These are phyloP conservation scores for Alviniconcha strummeri DNA, from an alignment of 2,888 invertebrate genomes.

Conservation along the genomic window DNA sequence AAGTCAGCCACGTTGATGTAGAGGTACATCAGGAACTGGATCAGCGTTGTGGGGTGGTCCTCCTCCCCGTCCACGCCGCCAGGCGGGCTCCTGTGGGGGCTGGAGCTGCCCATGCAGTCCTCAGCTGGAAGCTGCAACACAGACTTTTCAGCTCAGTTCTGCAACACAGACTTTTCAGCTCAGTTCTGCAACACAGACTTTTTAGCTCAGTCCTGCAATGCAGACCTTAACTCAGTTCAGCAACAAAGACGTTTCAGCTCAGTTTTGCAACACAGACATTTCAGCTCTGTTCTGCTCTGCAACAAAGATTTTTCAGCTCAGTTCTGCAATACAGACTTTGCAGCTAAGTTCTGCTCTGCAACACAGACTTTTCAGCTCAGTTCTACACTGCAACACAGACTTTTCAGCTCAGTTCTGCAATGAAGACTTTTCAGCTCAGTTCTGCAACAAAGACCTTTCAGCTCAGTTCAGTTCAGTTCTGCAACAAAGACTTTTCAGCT, in stretches of 20 bases:
- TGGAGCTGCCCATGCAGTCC: constrained; percentile 26
- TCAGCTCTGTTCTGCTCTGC: too few relatives aligned
- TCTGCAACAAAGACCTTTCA: too few relatives aligned
- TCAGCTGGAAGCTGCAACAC: constrained; percentile 26
- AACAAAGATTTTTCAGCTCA: constrained; percentile 10
- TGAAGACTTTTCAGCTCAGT: too few relatives aligned
- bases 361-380: neutral
- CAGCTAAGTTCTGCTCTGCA: neutral
- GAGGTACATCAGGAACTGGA: constrained; percentile 91
- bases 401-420: too few relatives aligned
- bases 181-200: neutral
- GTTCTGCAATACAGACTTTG: neutral
- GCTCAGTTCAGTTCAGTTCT: too few relatives aligned
- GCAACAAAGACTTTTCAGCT: too few relatives aligned
- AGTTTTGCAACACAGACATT: too few relatives aligned
- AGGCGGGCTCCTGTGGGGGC: neutral
- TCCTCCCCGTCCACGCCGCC: constrained; percentile 49
- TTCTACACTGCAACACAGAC: too few relatives aligned
- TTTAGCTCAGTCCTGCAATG: neutral
- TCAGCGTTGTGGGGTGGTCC: constrained; percentile 75
- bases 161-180: neutral
- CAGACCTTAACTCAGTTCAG: neutral
- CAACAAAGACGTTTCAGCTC: neutral
- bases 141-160: neutral
- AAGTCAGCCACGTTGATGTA: constrained; percentile 97